Evolutionary conservation across 2,797 vertebrate genomes (phyloP).

Genomic region (Pagetopsis macropterus): DNA sequence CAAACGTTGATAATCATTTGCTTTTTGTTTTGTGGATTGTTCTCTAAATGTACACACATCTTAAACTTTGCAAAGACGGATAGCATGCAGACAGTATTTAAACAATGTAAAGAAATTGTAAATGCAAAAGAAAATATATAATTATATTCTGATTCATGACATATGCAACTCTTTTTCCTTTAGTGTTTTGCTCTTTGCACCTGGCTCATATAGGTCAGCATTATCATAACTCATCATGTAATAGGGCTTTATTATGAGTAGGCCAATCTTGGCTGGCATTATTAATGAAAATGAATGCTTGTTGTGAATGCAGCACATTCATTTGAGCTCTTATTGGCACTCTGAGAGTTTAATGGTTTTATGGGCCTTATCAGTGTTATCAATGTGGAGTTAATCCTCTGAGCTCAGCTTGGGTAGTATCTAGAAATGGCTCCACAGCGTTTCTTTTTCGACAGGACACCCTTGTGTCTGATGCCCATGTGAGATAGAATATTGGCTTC

Average conservation of each 20-base stretch:
- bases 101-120: neutral
- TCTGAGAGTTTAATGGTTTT: conserved; percentile 34
- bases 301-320: conserved; percentile 34
- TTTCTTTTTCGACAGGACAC: conserved; percentile 32
- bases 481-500: conserved; percentile 14
- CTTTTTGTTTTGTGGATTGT: neutral
- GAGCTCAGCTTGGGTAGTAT: conserved; percentile 27
- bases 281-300: conserved; percentile 50
- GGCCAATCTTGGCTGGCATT: conserved; percentile 15
- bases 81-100: neutral
- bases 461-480: conserved; percentile 13
- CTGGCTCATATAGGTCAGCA: conserved; percentile 8
- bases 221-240: conserved; percentile 2
- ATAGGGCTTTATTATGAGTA: conserved; percentile 4
- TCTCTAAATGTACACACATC: neutral
- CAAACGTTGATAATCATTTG: no score
- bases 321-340: conserved; percentile 28
- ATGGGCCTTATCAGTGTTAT: conserved; percentile 59
- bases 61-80: neutral
- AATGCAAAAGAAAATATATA: neutral
- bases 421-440: conserved; percentile 39
- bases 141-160: neutral
- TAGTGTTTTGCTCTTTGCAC: neutral
- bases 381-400: conserved; percentile 43
- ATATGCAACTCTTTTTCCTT: neutral